Evolutionary conservation across 2,113 vertebrate genomes (phyloP).

Genomic region (Phyllopteryx taeniolatus): DNA sequence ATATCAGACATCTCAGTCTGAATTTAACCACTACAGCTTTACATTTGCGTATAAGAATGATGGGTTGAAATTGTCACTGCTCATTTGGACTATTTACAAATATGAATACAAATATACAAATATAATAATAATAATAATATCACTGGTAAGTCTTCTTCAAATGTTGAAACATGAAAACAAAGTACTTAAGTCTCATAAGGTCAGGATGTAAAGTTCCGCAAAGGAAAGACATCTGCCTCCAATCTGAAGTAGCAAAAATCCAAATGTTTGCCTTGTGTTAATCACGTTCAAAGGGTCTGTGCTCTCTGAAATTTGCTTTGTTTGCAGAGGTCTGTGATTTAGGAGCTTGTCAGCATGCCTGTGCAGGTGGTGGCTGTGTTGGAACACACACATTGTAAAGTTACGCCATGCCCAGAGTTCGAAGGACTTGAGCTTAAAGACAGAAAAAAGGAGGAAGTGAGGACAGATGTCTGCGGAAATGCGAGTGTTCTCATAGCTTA

Average conservation of each 20-base stretch:
- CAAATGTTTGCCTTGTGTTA: constrained; percentile 25
- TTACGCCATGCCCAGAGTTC: constrained; percentile 39
- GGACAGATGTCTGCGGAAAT: constrained; percentile 51
- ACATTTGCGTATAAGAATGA: background rate
- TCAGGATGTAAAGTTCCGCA: constrained; percentile 6
- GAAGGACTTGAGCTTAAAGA: constrained; percentile 19
- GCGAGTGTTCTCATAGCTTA: constrained; percentile 42
- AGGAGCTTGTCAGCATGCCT: constrained; percentile 48
- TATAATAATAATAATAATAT: no score
- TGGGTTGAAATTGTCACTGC: background rate
- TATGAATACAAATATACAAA: no score
- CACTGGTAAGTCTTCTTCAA: background rate
- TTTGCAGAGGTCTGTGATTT: constrained; percentile 53
- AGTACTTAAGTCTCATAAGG: background rate
- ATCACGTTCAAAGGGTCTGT: constrained; percentile 41
- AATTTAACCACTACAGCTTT: background rate
- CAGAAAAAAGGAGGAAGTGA: constrained; percentile 31
- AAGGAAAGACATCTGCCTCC: constrained; percentile 25
- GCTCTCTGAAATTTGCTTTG: constrained; percentile 29
- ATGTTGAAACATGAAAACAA: background rate
- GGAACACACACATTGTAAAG: constrained; percentile 32
- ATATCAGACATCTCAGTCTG: background rate
- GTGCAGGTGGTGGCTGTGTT: constrained; percentile 45
- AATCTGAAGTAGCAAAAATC: constrained; percentile 27
- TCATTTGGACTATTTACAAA: background rate